Base-by-base conservation (phyloP, 2,797 vertebrate genomes). In the Crocidura indochinensis region DNA sequence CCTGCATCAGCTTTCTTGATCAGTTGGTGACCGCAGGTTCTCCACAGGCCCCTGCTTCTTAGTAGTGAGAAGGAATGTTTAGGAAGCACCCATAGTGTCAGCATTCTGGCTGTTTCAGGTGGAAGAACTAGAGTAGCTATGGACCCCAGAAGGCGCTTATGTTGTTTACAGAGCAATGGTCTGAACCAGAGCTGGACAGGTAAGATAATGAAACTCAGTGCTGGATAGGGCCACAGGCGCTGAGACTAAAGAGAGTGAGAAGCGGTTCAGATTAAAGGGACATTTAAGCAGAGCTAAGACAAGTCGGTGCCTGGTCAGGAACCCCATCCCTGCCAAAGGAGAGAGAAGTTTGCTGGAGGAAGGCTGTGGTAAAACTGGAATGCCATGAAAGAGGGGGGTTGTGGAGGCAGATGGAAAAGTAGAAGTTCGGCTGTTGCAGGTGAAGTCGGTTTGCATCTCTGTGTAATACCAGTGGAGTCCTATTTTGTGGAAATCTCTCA, bases 261-360 rank as follows among this genome's bases (percentile, higher is more conserved):
- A 1, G 64, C 27, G 24, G 8, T 20, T 27, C 24, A 65, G 26
- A 19, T 8, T 8, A 19, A 8, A 8, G 64, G 8, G 64, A 65
- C 8, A 20, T 8, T 9, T 27, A 78, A 17, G 67, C 53, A 77
- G 67, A 67, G 44, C 76, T 31, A 22, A 60, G 31, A 69, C 72
- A 72, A 81, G 49, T 31, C 31, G 38, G 84, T 14, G 19, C 56
- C 2, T 72, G 6, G 2, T 8, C 9, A 64, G 38, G 80, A 38
- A 5, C 38, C 38, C 38, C 44, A 47, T 17, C 0, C 17, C 9
- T 11, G 77, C 38, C 44, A 56, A 85, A 80, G 81, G 69, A n/a
- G 78, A 22, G 69, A 82, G 67, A 46, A 44, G 53, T 44, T 19
- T 56, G 51, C 29, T 80, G 47, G 74, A 91, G 64, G 79, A 38